phyloP scores from a whole-genome alignment of 2,113 vertebrate genomes.

The Macrotis lagotis region DNA sequence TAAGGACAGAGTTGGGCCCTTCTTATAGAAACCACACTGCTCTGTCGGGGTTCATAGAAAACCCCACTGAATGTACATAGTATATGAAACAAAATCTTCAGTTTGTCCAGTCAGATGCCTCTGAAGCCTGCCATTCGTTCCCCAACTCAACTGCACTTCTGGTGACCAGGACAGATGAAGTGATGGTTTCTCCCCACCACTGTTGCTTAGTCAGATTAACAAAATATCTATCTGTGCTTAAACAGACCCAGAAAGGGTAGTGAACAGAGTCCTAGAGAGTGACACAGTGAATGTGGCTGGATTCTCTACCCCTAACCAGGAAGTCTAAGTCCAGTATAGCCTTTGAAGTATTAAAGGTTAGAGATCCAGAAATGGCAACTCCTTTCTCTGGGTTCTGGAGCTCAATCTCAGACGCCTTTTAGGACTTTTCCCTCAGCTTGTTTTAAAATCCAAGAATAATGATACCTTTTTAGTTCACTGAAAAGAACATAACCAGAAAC shows the following conservation, averaged over 20 bases:
- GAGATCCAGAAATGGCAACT: not conserved
- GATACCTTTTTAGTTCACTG: not conserved
- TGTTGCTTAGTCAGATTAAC: not conserved
- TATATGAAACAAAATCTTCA: not conserved
- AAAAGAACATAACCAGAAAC: not conserved
- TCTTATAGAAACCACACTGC: not conserved
- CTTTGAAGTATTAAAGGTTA: not conserved
- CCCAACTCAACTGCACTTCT: not conserved
- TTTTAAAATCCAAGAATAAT: not conserved
- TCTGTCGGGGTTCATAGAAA: not conserved
- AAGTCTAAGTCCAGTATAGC: not conserved
- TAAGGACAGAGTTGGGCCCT: not conserved
- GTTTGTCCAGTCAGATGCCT: not conserved
- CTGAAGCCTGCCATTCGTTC: not conserved
- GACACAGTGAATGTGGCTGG: not conserved
- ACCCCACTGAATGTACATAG: not conserved
- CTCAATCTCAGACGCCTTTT: not conserved
- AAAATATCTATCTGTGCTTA: not conserved
- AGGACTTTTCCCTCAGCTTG: not conserved
- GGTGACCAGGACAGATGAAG: not conserved
- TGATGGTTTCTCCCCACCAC: not conserved
- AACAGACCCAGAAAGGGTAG: not conserved
- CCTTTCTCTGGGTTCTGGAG: not conserved
- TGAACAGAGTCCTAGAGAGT: not conserved
- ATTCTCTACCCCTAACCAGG: slow-evolving; percentile 4